A percentile compares a stretch with the other conserved stretches of the same genome.
Evolutionary conservation across 2,113 vertebrate species (phyloP).

Genomic region (Pleuronectes platessa): DNA sequence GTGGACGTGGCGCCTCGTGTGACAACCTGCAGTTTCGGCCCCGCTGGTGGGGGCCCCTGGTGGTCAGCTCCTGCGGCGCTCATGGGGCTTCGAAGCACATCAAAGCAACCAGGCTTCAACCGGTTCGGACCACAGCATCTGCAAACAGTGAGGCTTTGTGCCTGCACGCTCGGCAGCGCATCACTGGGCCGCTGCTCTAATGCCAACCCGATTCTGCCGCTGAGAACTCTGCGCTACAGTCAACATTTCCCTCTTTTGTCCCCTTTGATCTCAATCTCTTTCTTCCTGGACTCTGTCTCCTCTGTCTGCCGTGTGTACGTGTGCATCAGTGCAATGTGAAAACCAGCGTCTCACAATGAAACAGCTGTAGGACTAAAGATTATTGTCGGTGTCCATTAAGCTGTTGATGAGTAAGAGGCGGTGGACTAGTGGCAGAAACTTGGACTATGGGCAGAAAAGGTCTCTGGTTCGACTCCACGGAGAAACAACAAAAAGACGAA

Average conservation of each 20-base stretch:
- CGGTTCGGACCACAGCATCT: conserved; percentile 32
- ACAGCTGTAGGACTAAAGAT: background rate
- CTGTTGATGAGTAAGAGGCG: background rate
- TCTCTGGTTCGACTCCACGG: no score
- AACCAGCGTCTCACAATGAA: no score
- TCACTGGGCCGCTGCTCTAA: conserved; percentile 30
- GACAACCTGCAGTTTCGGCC: conserved; percentile 3
- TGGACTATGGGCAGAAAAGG: no score
- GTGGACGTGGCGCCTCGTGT: background rate
- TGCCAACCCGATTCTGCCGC: conserved; percentile 19
- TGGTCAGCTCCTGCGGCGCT: conserved; percentile 23
- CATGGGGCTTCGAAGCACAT: conserved; percentile 55
- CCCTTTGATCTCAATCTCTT: conserved; percentile 33
- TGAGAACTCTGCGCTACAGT: conserved; percentile 20
- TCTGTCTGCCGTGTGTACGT: background rate
- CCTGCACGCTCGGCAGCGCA: conserved; percentile 29
- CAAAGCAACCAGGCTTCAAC: conserved; percentile 46
- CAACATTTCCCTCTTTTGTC: conserved; percentile 29
- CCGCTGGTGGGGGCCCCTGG: background rate
- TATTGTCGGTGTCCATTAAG: background rate
- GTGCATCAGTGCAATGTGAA: background rate
- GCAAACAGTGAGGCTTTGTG: conserved; percentile 46
- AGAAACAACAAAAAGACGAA: no score
- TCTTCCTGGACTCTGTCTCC: conserved; percentile 7
- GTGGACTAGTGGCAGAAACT: no score